phyloP scores from a whole-genome alignment of 2,888 invertebrate species.

The Eurytoma adleriae region DNA sequence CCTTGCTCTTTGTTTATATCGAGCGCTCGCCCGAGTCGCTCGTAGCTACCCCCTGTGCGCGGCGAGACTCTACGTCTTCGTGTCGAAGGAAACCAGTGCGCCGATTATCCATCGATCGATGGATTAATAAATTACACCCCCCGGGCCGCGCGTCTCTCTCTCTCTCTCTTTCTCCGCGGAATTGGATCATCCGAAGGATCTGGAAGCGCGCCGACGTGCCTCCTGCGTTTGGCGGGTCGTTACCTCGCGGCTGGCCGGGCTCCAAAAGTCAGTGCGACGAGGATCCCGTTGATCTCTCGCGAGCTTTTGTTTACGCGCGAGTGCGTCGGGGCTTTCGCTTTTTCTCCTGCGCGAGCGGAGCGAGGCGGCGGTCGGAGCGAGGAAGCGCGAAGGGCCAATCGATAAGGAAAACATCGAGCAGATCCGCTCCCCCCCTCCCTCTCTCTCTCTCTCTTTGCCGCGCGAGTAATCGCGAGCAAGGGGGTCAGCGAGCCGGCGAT shows the following conservation, averaged over 20 bases:
- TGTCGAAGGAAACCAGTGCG: too few species aligned
- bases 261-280: not conserved
- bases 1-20: not conserved
- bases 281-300: too few species aligned
- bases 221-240: not conserved
- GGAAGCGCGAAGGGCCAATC: slow-evolving; percentile 43
- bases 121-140: not conserved
- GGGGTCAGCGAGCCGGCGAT: not conserved
- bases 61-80: too few species aligned
- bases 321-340: not conserved
- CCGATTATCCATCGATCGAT: not conserved
- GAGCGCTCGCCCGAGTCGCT: not conserved
- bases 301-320: not conserved
- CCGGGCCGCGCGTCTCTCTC: not conserved
- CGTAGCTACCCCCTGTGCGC: not conserved
- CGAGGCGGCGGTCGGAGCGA: not conserved
- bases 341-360: slow-evolving; percentile 12
- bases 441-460: slow-evolving; percentile 2
- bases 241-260: not conserved
- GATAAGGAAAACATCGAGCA: slow-evolving; percentile 39
- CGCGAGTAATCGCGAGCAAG: not conserved
- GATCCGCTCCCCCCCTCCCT: not conserved
- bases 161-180: too few species aligned
- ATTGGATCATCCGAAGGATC: too few species aligned
- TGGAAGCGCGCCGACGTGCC: not conserved